phyloP scores from a whole-genome alignment of 1,140 invertebrate species.

The Meloidogyne chitwoodi region DNA sequence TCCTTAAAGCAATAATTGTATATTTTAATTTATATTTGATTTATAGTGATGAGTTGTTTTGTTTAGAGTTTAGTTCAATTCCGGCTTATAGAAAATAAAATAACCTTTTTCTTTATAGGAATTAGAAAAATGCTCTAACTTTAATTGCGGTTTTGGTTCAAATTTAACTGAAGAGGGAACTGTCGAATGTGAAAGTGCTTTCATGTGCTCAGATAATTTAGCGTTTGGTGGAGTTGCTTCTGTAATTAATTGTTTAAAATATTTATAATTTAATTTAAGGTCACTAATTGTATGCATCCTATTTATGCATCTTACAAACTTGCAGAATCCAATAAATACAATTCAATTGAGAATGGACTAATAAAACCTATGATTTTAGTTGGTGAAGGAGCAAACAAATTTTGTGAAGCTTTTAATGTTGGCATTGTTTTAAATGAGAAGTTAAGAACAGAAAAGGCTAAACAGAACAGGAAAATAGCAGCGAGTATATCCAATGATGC shows the following conservation, averaged over 20 bases:
- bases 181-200: constrained; percentile 44
- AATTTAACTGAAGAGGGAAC: constrained; percentile 33
- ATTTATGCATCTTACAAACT: constrained; percentile 19
- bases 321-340: not conserved
- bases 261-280: not conserved
- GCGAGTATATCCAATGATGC: not conserved
- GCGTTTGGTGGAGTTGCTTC: constrained; percentile 38
- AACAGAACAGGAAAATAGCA: not conserved
- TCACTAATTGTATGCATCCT: constrained; percentile 23
- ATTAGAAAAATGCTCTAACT: constrained; percentile 25
- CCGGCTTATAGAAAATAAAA: too few species aligned
- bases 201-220: constrained; percentile 30
- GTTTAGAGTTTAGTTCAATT: too few species aligned
- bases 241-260: constrained; percentile 15
- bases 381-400: constrained; percentile 33
- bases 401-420: constrained; percentile 12
- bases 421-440: constrained; percentile 23
- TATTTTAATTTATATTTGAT: not conserved
- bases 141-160: constrained; percentile 41
- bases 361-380: constrained; percentile 30
- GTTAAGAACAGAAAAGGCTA: constrained; percentile 18
- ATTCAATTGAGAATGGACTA: not conserved
- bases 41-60: not conserved
- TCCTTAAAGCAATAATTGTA: constrained; percentile 34
- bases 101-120: not conserved